Percentiles rank a stretch among this genome's conserved stretches.
Conservation (phyloP, 2,797 vertebrate species). For the Rhinatrema bivittatum region DNA sequence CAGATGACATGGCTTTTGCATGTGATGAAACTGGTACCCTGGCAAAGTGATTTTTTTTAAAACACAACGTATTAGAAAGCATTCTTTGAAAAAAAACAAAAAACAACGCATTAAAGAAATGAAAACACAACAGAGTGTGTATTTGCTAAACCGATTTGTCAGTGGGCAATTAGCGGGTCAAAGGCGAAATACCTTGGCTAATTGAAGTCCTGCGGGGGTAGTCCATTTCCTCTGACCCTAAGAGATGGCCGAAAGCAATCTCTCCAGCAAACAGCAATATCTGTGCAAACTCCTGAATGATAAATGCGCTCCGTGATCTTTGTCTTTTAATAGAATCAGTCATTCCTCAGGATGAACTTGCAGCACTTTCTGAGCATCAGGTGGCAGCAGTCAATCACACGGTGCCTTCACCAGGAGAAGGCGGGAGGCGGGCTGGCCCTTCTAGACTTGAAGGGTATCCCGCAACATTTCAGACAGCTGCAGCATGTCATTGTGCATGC, state of each 20-base stretch:
- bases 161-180: slow-evolving; percentile 35
- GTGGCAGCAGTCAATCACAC: slow-evolving; percentile 70
- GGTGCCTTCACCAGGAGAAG: slow-evolving; percentile 33
- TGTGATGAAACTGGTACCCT: too few relatives aligned
- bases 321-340: slow-evolving; percentile 69
- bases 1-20: too few relatives aligned
- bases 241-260: slow-evolving; percentile 52
- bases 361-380: slow-evolving; percentile 66
- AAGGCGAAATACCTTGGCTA: slow-evolving; percentile 29
- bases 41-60: too few relatives aligned
- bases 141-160: slow-evolving; percentile 27
- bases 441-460: too few relatives aligned
- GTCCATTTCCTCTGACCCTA: slow-evolving; percentile 37
- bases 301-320: slow-evolving; percentile 58
- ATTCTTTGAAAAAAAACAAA: slow-evolving; percentile 6
- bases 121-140: slow-evolving; percentile 33
- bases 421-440: slow-evolving; percentile 1
- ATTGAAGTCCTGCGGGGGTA: slow-evolving; percentile 30
- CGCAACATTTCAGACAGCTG: too few relatives aligned
- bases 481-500: too few relatives aligned
- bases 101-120: too few relatives aligned
- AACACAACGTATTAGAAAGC: too few relatives aligned
- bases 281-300: slow-evolving; percentile 65
- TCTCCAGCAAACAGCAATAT: too few relatives aligned
- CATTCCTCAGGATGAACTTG: slow-evolving; percentile 59